Percentiles rank a stretch among this genome's conserved stretches.
Evolutionary conservation across 2,888 invertebrate species (phyloP).

Genomic region (Eristalis tenax): DNA sequence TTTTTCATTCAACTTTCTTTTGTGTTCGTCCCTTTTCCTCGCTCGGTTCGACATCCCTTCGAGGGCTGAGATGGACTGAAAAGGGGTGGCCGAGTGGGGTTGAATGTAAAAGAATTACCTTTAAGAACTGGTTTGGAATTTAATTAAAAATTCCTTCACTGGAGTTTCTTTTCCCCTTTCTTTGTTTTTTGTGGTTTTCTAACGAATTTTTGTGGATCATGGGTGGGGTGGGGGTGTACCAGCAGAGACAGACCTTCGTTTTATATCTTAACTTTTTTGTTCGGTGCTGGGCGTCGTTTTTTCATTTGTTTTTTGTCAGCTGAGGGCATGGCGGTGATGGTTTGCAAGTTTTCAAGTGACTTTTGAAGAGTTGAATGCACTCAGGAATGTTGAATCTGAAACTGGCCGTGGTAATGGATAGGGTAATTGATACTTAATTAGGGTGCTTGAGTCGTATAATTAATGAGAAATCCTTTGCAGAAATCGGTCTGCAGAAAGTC

Average conservation of each 20-base stretch:
- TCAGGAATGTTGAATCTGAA: slow-evolving; percentile 19
- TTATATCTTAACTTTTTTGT: slow-evolving; percentile 7
- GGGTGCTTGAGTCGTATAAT: slow-evolving; percentile 52
- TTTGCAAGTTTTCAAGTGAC: slow-evolving; percentile 30
- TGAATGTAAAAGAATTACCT: slow-evolving; percentile 42
- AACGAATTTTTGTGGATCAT: not conserved
- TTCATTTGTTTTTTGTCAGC: not conserved
- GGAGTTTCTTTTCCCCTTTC: slow-evolving; percentile 19
- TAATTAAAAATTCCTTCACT: slow-evolving; percentile 66
- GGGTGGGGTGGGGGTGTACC: not conserved
- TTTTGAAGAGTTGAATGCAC: slow-evolving; percentile 68
- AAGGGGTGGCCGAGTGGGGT: not conserved
- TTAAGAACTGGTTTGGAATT: slow-evolving; percentile 63
- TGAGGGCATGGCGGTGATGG: not conserved
- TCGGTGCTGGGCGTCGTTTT: not conserved
- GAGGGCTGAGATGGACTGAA: not conserved
- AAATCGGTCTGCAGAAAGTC: slow-evolving; percentile 5
- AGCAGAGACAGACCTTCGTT: slow-evolving; percentile 31
- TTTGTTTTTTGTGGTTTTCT: slow-evolving; percentile 23
- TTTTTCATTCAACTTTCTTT: slow-evolving; percentile 13
- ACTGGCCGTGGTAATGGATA: slow-evolving; percentile 29
- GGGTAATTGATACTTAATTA: slow-evolving; percentile 68
- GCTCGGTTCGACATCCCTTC: not conserved
- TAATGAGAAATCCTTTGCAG: slow-evolving; percentile 49
- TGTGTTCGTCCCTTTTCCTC: not conserved